Evolutionary conservation across 35 echinoderm and acorn worm genomes (phyloP).

Genomic region (Apostichopus californicus): DNA sequence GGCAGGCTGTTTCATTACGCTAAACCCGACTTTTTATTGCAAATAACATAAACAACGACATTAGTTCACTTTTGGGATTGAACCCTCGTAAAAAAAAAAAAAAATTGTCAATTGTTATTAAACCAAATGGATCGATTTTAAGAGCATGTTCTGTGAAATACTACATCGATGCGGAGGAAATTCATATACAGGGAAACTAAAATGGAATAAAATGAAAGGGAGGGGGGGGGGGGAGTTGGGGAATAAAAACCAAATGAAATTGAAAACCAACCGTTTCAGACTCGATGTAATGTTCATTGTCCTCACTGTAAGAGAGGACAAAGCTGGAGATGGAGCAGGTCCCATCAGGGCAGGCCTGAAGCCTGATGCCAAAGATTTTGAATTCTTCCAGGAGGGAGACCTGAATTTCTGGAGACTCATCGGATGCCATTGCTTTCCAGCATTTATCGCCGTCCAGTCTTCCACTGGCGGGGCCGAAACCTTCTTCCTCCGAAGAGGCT

Average conservation of each 20-base stretch:
- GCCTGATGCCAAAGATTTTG: background rate
- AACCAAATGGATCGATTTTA: too few relatives aligned
- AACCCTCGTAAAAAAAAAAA: too few relatives aligned
- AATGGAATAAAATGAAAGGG: background rate
- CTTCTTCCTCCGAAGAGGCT: background rate
- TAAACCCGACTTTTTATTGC: too few relatives aligned
- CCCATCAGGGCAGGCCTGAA: background rate
- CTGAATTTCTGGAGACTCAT: background rate
- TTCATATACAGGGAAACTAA: background rate
- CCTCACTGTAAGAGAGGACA: background rate
- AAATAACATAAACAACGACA: too few relatives aligned
- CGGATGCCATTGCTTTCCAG: background rate
- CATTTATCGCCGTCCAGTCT: background rate
- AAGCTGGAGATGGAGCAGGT: constrained; percentile 6
- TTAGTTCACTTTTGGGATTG: too few relatives aligned
- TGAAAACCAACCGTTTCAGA: background rate
- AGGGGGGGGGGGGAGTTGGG: background rate
- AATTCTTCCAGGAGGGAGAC: background rate
- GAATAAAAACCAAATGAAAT: background rate
- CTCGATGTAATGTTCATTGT: background rate
- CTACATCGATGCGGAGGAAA: too few relatives aligned
- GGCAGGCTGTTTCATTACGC: too few relatives aligned
- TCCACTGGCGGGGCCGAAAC: background rate
- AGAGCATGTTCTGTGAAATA: too few relatives aligned
- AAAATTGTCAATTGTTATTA: too few relatives aligned